Percentiles rank a stretch among this genome's conserved stretches.
phyloP scores from a whole-genome alignment of 2,888 invertebrate species.

The Abrostola tripartita region DNA sequence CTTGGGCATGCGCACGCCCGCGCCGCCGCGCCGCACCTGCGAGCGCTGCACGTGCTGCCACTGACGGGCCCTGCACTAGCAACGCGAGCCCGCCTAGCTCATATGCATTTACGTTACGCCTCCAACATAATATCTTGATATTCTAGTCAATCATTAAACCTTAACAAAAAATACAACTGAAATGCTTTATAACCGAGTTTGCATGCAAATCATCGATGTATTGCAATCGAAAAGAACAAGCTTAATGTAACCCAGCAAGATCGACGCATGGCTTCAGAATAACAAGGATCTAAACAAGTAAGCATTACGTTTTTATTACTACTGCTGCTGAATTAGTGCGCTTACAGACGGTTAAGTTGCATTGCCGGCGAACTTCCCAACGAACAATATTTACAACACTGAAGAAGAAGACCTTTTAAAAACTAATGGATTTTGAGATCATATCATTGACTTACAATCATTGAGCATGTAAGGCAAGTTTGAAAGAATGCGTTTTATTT shows the following conservation, averaged over 20 bases:
- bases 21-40: constrained; percentile 65
- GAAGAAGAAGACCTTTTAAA: not conserved
- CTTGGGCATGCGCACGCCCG: constrained; percentile 74
- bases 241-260: constrained; percentile 68
- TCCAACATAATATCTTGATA: constrained; percentile 56
- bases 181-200: constrained; percentile 65
- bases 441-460: constrained; percentile 26
- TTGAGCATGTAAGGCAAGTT: constrained; percentile 45
- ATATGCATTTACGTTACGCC: constrained; percentile 75
- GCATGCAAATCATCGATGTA: constrained; percentile 65
- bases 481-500: constrained; percentile 17
- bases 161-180: constrained; percentile 41
- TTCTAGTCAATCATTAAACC: constrained; percentile 55
- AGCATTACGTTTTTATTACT: constrained; percentile 69
- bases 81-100: constrained; percentile 30
- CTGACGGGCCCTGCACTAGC: constrained; percentile 57
- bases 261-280: constrained; percentile 86
- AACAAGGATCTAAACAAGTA: constrained; percentile 80
- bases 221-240: constrained; percentile 55
- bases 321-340: constrained; percentile 50
- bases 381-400: constrained; percentile 5
- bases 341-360: constrained; percentile 59
- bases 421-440: constrained; percentile 11
- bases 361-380: constrained; percentile 35
- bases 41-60: constrained; percentile 84